Evolutionary conservation across 2,888 invertebrate species (phyloP).

Genomic region (Lasioglossum villosulum): DNA sequence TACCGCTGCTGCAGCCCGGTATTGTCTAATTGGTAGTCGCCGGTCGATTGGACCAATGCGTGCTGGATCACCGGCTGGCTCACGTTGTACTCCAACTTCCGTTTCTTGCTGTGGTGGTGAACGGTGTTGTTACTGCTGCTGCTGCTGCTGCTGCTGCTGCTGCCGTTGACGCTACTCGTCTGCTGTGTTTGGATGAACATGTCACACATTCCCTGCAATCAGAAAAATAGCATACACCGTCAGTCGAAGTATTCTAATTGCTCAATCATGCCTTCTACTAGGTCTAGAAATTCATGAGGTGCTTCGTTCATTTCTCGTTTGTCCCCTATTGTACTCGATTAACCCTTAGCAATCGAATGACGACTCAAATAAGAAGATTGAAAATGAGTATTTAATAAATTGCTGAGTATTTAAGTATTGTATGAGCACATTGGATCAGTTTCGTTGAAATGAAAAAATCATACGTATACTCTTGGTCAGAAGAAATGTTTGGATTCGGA

Average conservation of each 20-base stretch:
- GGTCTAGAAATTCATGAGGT: background rate
- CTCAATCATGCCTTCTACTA: background rate
- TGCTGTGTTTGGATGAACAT: conserved; percentile 91
- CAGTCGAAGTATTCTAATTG: background rate
- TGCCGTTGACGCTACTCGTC: conserved; percentile 86
- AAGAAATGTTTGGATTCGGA: too few species aligned
- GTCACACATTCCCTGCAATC: conserved; percentile 92
- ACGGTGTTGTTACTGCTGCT: conserved; percentile 82
- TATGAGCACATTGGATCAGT: too few species aligned
- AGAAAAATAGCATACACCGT: background rate
- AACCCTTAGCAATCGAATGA: background rate
- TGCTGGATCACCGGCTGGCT: conserved; percentile 84
- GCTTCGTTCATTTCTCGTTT: background rate
- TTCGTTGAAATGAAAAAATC: too few species aligned
- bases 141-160: conserved; percentile 83
- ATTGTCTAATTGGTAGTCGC: conserved; percentile 84
- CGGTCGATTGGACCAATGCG: conserved; percentile 83
- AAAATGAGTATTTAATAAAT: too few species aligned
- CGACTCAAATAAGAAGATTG: too few species aligned
- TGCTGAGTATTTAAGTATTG: too few species aligned
- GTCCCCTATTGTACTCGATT: background rate
- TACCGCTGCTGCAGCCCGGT: conserved; percentile 82
- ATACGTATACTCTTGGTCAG: too few species aligned
- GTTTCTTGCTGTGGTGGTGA: conserved; percentile 84
- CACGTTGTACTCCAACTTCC: conserved; percentile 85